phyloP scores from a whole-genome alignment of 2,797 vertebrate genomes.

The Neosilurus mollespiculum region DNA sequence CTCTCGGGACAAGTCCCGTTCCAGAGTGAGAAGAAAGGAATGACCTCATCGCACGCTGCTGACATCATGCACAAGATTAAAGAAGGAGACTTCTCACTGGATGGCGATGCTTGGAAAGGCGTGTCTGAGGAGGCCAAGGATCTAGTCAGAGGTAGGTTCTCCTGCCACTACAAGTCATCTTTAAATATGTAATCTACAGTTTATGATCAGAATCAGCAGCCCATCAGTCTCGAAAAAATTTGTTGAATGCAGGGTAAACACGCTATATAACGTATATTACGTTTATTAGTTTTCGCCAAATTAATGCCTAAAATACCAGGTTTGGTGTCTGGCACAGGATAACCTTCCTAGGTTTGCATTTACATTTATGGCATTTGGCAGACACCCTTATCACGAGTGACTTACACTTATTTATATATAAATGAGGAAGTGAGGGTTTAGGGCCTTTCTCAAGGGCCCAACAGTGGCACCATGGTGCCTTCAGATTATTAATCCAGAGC shows the following conservation, averaged over 20 bases:
- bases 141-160: constrained; percentile 82
- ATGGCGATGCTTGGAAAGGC: constrained; percentile 87
- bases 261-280: too few species aligned
- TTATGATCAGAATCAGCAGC: neutral
- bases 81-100: constrained; percentile 88
- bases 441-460: too few species aligned
- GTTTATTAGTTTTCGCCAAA: too few species aligned
- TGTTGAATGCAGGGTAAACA: neutral
- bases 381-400: too few species aligned
- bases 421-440: too few species aligned
- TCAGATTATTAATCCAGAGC: too few species aligned
- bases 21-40: constrained; percentile 80
- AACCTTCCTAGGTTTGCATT: too few species aligned
- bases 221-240: neutral
- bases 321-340: too few species aligned
- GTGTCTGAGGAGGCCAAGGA: constrained; percentile 91
- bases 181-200: neutral
- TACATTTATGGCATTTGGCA: too few species aligned
- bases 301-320: too few species aligned
- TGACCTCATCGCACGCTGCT: constrained; percentile 82
- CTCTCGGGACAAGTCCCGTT: constrained; percentile 92
- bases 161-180: neutral
- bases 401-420: too few species aligned
- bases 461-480: too few species aligned
- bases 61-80: constrained; percentile 95